These are phyloP conservation scores for Aphidius colemani DNA, from an alignment of 2,888 invertebrate species.

Conservation along the genomic window DNA sequence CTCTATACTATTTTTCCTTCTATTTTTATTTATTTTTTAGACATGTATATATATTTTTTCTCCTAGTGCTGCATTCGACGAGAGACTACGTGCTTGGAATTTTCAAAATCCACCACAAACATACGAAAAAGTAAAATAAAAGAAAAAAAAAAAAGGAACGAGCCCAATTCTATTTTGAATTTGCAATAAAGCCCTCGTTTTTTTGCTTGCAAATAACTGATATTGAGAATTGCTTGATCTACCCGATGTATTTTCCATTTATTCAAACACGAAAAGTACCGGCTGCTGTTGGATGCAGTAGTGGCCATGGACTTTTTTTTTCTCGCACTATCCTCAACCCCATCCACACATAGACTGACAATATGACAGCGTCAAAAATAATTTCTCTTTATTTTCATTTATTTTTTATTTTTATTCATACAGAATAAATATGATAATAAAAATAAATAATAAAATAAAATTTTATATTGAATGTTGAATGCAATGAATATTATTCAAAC, in stretches of 20 bases:
- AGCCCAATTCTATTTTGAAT: slow-evolving; percentile 24
- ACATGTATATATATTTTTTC: too few species aligned
- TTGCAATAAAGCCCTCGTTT: slow-evolving; percentile 20
- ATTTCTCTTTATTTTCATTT: too few species aligned
- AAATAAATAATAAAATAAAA: too few species aligned
- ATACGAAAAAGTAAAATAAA: neutral
- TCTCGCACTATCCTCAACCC: too few species aligned
- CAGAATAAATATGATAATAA: too few species aligned
- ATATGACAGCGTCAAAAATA: too few species aligned
- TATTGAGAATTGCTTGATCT: slow-evolving; percentile 18
- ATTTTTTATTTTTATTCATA: too few species aligned
- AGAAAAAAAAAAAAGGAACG: neutral
- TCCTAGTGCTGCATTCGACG: slow-evolving; percentile 8
- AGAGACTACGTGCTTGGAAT: slow-evolving; percentile 13
- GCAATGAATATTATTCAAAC: too few species aligned
- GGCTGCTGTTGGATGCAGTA: slow-evolving; percentile 4
- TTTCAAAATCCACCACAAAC: slow-evolving; percentile 2
- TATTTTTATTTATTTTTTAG: neutral
- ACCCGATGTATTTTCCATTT: slow-evolving; percentile 15
- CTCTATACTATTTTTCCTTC: neutral
- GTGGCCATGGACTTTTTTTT: too few species aligned
- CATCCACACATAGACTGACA: too few species aligned
- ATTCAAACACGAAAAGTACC: slow-evolving; percentile 12
- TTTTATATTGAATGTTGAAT: too few species aligned
- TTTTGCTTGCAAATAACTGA: slow-evolving; percentile 5